Conservation (phyloP, 2,113 vertebrate genomes). For the Chlorocebus sabaeus region DNA sequence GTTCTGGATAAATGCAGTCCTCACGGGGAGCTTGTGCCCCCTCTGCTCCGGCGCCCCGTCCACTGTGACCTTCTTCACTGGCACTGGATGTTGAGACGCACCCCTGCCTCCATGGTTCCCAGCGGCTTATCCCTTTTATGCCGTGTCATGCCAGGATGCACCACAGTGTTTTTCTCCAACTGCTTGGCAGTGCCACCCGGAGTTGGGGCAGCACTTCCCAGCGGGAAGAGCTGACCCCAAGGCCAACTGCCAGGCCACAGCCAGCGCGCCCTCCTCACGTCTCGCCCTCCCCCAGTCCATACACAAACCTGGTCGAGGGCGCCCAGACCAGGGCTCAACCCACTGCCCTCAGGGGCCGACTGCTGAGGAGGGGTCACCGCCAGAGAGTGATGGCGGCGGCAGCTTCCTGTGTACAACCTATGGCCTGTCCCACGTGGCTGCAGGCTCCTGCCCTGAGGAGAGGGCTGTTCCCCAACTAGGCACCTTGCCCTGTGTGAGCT, state of each 20-base stretch:
- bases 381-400: too few relatives aligned
- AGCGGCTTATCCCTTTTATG: not conserved
- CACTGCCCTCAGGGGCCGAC: accelerated
- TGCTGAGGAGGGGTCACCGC: too few relatives aligned
- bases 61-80: not conserved
- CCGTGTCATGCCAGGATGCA: too few relatives aligned
- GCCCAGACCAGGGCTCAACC: not conserved
- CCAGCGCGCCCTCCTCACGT: not conserved
- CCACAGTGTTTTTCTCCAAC: not conserved
- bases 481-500: not conserved
- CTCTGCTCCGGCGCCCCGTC: too few relatives aligned
- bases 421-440: too few relatives aligned
- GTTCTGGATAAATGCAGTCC: not conserved
- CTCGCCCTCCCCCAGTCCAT: too few relatives aligned
- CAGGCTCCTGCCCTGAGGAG: not conserved
- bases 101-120: not conserved
- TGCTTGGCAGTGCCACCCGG: not conserved
- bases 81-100: not conserved
- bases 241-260: too few relatives aligned
- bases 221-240: not conserved
- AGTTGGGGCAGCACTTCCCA: not conserved
- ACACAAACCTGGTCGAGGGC: too few relatives aligned
- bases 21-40: too few relatives aligned
- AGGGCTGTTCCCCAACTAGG: not conserved
- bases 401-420: too few relatives aligned